Evolutionary conservation across 1,140 invertebrate genomes (phyloP), one percentile per base, ranked within the genome.

Genomic region (Lanistes nyassanus): DNA sequence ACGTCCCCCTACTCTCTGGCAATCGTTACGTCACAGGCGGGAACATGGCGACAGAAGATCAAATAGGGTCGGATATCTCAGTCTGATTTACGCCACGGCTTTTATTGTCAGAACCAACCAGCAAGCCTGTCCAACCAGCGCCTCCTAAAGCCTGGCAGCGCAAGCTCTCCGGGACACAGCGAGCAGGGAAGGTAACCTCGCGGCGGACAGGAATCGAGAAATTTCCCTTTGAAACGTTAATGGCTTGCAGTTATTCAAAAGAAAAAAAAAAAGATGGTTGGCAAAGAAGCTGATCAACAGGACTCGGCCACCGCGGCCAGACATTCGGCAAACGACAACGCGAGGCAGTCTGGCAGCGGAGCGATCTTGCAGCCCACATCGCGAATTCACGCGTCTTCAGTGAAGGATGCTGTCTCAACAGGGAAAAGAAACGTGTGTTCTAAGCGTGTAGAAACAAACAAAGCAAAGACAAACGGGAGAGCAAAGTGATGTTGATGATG

Each of bases 61-160:
- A 16, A 60, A 23, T 19, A 23, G 11, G n/a, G 56, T 23, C 11
- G 56, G 56, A 60, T 19, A 60, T 60, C n/a, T n/a, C 56, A 7
- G 56, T 23, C n/a, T 60, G 56, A 60, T 60, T 60, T 60, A 60
- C 56, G 56, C 29, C 56, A 19, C 56, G 56, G n/a, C 11, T 23
- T 7, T 23, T 60, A 19, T 60, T 60, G 56, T 60, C 3, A 3
- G n/a, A 60, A 11, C n/a, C 56, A 5, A 60, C 56, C 13, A 23
- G n/a, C 29, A 7, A 11, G 29, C 56, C 56, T 11, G n/a, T 9
- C 56, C 13, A 13, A 13, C 13, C 23, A 29, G 56, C 56, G 56
- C 56, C 56, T 21, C 5, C 56, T 23, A n/a, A n/a, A 60, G 42
- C 42, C 56, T 31, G 56, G 11, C 29, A 31, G 9, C 56, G 56